Evolutionary conservation across 1,140 invertebrate genomes (phyloP), one percentile per base, ranked within the genome.

Genomic region (Pseudomyrmex dendroicus): DNA sequence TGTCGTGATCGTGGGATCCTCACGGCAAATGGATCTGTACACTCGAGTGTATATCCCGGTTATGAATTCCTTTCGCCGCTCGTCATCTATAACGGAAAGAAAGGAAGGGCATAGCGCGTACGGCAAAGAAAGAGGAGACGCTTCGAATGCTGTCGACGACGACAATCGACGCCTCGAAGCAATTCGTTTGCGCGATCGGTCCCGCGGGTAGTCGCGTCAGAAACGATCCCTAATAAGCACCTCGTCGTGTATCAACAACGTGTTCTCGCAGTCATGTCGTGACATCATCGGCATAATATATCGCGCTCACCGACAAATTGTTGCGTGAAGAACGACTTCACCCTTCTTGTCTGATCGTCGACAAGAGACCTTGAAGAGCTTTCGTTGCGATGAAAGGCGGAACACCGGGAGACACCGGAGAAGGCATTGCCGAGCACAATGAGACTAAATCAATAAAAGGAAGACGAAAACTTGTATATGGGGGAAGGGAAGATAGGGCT

Each of bases 31-130:
- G 3, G 22, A 80, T 62, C 74, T 70, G 15, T 64, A 22, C 25
- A 67, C 52, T 50, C 54, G 70, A 85, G 66, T 85, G 50, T 80
- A 7, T 52, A 2, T 52, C 77, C 73, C 59, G 73, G 68, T 50
- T 35, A 83, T 72, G 61, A 64, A 88, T 89, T 83, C 86, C 86
- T 84, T 86, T 89, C 74, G 44, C 17, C 72, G 46, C 61, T 83
- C 86, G 74, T 89, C 84, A 89, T 67, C 20, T 62, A 66, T 86
- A 86, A 83, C 86, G 82, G 82, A 88, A 89, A 85, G 74, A 87
- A 80, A 86, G 82, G 87, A 77, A 83, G 63, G 83, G 67, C 61
- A 76, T 35, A 67, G 66, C 72, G 66, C 57, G 61, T 52, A 74
- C 13, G 54, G 76, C 70, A 67, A 8, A 54, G 63, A 86, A 52